Evolutionary conservation across 2,888 invertebrate genomes (phyloP).

Genomic region (Synergus gifuensis): DNA sequence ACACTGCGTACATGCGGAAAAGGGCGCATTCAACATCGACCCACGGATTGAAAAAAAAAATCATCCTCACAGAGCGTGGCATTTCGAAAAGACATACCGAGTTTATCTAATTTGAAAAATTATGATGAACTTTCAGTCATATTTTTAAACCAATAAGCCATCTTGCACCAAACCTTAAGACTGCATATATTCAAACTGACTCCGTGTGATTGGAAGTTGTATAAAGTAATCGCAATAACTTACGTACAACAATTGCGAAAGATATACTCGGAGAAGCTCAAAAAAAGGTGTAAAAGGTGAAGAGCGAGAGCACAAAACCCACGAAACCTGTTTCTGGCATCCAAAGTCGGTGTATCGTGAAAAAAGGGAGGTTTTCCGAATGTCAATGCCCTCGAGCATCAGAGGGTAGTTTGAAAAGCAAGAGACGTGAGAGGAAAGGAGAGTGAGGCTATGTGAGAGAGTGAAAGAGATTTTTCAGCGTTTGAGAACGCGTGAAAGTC

Average conservation of each 20-base stretch:
- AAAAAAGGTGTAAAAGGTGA: not conserved
- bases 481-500: slow-evolving; percentile 41
- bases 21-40: slow-evolving; percentile 56
- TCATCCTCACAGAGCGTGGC: slow-evolving; percentile 36
- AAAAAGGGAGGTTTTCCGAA: slow-evolving; percentile 37
- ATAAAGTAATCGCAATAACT: too few relatives aligned
- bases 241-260: too few relatives aligned
- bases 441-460: slow-evolving; percentile 12
- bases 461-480: slow-evolving; percentile 34
- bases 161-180: too few relatives aligned
- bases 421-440: slow-evolving; percentile 22
- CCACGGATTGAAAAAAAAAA: slow-evolving; percentile 43
- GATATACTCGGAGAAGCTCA: not conserved
- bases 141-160: not conserved
- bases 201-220: too few relatives aligned
- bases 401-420: slow-evolving; percentile 37
- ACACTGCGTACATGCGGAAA: slow-evolving; percentile 54
- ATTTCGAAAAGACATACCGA: slow-evolving; percentile 45
- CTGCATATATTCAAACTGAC: too few relatives aligned
- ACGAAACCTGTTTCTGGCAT: slow-evolving; percentile 25
- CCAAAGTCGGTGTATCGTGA: slow-evolving; percentile 35
- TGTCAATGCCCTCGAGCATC: slow-evolving; percentile 40
- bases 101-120: not conserved
- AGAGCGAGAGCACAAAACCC: slow-evolving; percentile 10
- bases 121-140: not conserved